A percentile compares a stretch with the other conserved stretches of the same genome.
These are phyloP conservation scores for Notoglanidium macrostoma DNA, from an alignment of 2,797 vertebrate genomes.

Conservation along the genomic window DNA sequence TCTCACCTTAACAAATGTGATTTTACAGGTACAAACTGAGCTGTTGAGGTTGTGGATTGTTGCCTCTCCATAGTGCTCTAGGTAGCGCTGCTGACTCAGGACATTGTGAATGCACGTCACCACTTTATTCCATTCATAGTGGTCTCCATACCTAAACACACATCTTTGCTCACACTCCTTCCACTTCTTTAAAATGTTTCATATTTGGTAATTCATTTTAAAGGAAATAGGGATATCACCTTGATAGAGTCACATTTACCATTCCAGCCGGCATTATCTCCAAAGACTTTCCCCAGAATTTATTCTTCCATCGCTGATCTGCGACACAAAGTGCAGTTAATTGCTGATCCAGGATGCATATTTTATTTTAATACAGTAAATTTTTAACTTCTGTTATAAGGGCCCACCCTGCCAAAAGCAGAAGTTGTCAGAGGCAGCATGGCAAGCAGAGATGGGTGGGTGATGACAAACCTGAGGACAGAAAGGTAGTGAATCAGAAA, in stretches of 20 bases:
- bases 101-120: conserved; percentile 95
- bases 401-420: conserved; percentile 91
- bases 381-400: not conserved
- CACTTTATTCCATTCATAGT: conserved; percentile 97
- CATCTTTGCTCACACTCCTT: conserved; percentile 17
- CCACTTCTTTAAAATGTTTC: not conserved
- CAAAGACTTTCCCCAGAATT: conserved; percentile 95
- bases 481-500: conserved; percentile 17
- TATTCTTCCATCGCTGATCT: conserved; percentile 98
- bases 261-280: conserved; percentile 92
- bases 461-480: conserved; percentile 86
- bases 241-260: conserved; percentile 86
- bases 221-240: conserved; percentile 68
- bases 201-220: not conserved
- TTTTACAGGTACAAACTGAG: conserved; percentile 86
- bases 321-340: conserved; percentile 33
- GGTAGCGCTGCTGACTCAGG: conserved; percentile 90
- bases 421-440: conserved; percentile 88
- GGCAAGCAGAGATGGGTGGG: conserved; percentile 91
- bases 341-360: not conserved
- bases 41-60: conserved; percentile 85
- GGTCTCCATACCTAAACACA: conserved; percentile 83
- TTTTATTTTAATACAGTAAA: not conserved
- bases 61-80: conserved; percentile 93
- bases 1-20: conserved; percentile 91